Evolutionary conservation across 2,888 invertebrate species (phyloP).

Genomic region (Leistus spinibarbis): DNA sequence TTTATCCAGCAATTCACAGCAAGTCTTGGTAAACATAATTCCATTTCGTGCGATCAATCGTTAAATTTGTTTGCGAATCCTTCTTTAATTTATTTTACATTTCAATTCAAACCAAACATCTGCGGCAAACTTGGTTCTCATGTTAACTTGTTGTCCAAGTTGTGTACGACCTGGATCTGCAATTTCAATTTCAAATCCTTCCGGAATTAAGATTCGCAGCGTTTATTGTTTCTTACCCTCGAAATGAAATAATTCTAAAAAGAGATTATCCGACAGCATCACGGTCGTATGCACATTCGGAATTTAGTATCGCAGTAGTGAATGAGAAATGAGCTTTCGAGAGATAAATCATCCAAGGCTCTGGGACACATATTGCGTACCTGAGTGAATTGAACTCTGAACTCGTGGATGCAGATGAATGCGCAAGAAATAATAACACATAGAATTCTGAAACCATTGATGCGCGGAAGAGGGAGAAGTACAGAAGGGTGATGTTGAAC

Average conservation of each 20-base stretch:
- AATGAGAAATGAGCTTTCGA: slow-evolving; percentile 28
- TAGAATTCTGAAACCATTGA: not conserved
- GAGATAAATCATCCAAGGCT: slow-evolving; percentile 23
- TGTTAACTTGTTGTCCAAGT: slow-evolving; percentile 30
- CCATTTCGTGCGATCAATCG: too few species aligned
- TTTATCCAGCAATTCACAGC: too few species aligned
- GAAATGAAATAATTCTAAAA: slow-evolving; percentile 34
- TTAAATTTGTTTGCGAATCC: too few species aligned
- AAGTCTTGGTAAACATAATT: too few species aligned
- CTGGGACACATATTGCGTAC: slow-evolving; percentile 19
- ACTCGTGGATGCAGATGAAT: slow-evolving; percentile 17
- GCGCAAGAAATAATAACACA: slow-evolving; percentile 26
- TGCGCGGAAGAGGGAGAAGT: not conserved
- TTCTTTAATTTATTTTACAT: too few species aligned
- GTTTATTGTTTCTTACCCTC: slow-evolving; percentile 18
- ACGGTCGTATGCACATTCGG: slow-evolving; percentile 1
- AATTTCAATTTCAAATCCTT: slow-evolving; percentile 32
- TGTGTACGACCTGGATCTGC: slow-evolving; percentile 12
- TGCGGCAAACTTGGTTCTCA: too few species aligned
- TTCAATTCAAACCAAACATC: too few species aligned
- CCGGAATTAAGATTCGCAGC: slow-evolving; percentile 5
- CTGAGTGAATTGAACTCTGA: slow-evolving; percentile 28
- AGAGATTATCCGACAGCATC: slow-evolving; percentile 28
- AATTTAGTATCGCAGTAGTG: slow-evolving; percentile 21
- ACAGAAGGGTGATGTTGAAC: not conserved